These are phyloP conservation scores for Lithophane semibrunnea DNA, from an alignment of 2,888 invertebrate genomes.

Conservation along the genomic window DNA sequence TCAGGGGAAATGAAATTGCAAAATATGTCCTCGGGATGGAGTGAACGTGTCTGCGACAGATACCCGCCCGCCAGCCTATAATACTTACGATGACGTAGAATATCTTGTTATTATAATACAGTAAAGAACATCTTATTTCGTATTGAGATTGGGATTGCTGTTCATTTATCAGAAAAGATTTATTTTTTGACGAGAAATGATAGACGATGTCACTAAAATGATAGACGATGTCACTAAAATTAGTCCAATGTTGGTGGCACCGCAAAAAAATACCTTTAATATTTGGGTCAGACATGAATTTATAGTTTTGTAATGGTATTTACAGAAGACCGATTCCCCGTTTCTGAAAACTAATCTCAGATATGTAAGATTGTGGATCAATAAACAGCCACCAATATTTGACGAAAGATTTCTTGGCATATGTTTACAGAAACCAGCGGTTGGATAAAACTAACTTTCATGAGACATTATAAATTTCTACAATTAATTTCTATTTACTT, in stretches of 20 bases:
- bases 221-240: neutral
- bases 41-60: constrained; percentile 75
- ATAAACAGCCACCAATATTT: neutral
- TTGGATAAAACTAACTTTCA: neutral
- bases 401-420: constrained; percentile 1
- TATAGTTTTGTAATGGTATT: neutral
- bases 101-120: constrained; percentile 52
- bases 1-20: constrained; percentile 87
- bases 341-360: neutral
- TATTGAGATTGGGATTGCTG: constrained; percentile 49
- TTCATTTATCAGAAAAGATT: constrained; percentile 32
- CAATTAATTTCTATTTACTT: no score
- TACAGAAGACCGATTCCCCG: neutral
- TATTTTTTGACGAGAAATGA: constrained; percentile 19
- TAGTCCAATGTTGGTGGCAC: neutral
- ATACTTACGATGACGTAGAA: constrained; percentile 50
- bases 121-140: constrained; percentile 42
- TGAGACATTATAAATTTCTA: no score
- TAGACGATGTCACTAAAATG: neutral
- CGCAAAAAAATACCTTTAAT: neutral
- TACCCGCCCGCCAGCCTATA: constrained; percentile 56
- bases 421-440: neutral
- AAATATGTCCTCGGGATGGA: constrained; percentile 82
- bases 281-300: no score
- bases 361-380: neutral